Conservation (phyloP, 2,113 vertebrate genomes). For the Sinocyclocheilus maitianheensis region DNA sequence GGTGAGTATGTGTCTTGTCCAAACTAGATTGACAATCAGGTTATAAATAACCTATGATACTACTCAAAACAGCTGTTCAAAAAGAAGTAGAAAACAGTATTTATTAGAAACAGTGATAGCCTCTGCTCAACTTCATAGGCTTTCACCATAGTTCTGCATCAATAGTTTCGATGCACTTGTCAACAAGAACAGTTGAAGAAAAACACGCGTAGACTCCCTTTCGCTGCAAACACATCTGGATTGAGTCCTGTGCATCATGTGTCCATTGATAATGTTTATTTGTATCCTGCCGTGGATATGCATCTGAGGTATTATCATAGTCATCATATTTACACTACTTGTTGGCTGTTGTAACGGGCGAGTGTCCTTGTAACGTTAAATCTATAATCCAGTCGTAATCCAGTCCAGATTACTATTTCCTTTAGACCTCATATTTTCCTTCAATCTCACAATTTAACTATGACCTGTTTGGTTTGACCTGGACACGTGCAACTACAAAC, state of each 20-base stretch:
- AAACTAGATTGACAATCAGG: too few species aligned
- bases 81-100: too few species aligned
- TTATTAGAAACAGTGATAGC: too few species aligned
- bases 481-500: background rate
- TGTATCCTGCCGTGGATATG: background rate
- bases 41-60: too few species aligned
- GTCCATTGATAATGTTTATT: slow-evolving; percentile 15
- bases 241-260: background rate
- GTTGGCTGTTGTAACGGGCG: slow-evolving; percentile 23
- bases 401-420: slow-evolving; percentile 64
- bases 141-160: too few species aligned
- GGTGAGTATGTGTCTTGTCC: too few species aligned
- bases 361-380: slow-evolving; percentile 63
- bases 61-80: too few species aligned
- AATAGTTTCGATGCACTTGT: too few species aligned
- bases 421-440: slow-evolving; percentile 46
- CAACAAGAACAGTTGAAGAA: background rate
- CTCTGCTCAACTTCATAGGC: too few species aligned
- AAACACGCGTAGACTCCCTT: background rate
- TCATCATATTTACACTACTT: slow-evolving; percentile 36
- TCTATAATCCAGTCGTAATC: slow-evolving; percentile 74
- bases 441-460: slow-evolving; percentile 2
- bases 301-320: background rate
- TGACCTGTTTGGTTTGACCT: background rate
- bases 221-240: background rate